Conservation (phyloP, 2,888 invertebrate genomes). For the Chaetogeoica ovagalla region DNA sequence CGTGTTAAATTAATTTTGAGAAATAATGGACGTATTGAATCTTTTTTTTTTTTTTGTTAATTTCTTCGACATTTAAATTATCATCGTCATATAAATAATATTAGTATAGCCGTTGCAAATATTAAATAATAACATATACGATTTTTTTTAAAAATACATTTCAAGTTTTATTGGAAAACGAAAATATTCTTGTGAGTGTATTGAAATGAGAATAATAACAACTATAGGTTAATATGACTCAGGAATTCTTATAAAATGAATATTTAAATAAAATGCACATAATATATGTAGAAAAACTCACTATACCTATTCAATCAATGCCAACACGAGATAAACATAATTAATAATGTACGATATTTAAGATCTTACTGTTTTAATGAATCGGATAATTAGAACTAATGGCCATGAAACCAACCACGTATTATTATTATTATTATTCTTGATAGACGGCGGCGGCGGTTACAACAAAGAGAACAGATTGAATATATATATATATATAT, state of each 20-base stretch:
- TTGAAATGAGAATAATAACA: not conserved
- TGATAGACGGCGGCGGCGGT: conserved; percentile 44
- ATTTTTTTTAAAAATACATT: not conserved
- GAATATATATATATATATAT: no score
- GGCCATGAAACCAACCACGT: conserved; percentile 35
- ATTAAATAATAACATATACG: not conserved
- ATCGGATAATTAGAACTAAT: conserved; percentile 52
- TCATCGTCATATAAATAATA: no score
- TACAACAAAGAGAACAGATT: conserved; percentile 30
- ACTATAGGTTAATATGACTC: conserved; percentile 25
- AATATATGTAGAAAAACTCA: not conserved
- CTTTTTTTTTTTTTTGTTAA: no score
- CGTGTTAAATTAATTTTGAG: no score
- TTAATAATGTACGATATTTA: conserved; percentile 46
- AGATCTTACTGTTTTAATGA: conserved; percentile 46
- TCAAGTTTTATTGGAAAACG: not conserved
- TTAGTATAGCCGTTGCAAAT: no score
- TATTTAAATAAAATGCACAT: not conserved
- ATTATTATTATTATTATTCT: conserved; percentile 40
- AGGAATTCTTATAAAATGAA: conserved; percentile 16
- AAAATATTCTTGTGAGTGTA: not conserved
- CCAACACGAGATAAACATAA: conserved; percentile 45
- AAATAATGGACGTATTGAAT: no score
- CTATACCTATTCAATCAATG: conserved; percentile 45
- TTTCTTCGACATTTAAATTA: no score